Evolutionary conservation across 1,140 invertebrate genomes (phyloP).

Genomic region (Apolygus lucorum): DNA sequence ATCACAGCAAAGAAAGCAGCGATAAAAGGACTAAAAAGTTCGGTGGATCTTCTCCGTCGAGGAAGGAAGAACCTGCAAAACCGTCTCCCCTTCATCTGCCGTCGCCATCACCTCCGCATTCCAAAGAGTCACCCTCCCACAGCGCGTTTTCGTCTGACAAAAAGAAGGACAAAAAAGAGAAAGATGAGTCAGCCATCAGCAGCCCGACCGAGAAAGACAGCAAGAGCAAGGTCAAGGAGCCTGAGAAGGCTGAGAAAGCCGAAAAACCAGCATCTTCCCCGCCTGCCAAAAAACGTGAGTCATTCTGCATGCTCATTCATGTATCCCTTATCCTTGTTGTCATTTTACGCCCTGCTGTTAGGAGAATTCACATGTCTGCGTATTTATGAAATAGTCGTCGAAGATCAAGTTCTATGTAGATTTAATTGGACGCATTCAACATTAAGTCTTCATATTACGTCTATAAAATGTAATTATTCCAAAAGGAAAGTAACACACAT

Average conservation of each 20-base stretch:
- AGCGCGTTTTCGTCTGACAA: slow-evolving; percentile 59
- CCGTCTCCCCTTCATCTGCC: slow-evolving; percentile 37
- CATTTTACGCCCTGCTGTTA: too few relatives aligned
- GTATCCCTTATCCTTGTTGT: too few relatives aligned
- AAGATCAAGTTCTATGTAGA: too few relatives aligned
- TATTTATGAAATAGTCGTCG: too few relatives aligned
- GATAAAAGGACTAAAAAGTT: slow-evolving; percentile 39
- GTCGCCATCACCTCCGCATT: slow-evolving; percentile 30
- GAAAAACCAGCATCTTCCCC: slow-evolving; percentile 72
- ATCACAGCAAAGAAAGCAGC: background rate
- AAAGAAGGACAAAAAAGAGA: too few relatives aligned
- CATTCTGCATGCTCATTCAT: too few relatives aligned
- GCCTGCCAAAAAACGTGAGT: slow-evolving; percentile 80
- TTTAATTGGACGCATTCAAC: too few relatives aligned
- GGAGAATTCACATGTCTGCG: too few relatives aligned
- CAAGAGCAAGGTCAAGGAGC: slow-evolving; percentile 26
- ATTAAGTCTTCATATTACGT: too few relatives aligned
- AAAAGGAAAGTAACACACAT: too few relatives aligned
- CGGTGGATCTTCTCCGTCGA: slow-evolving; percentile 50
- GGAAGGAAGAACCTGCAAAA: slow-evolving; percentile 34
- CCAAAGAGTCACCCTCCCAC: slow-evolving; percentile 27
- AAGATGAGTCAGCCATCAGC: too few relatives aligned
- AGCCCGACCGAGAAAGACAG: slow-evolving; percentile 39
- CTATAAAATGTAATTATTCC: too few relatives aligned
- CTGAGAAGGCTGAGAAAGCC: slow-evolving; percentile 38